Base-by-base conservation (phyloP, 2,888 invertebrate genomes). In the Rugalucina vietnamica region DNA sequence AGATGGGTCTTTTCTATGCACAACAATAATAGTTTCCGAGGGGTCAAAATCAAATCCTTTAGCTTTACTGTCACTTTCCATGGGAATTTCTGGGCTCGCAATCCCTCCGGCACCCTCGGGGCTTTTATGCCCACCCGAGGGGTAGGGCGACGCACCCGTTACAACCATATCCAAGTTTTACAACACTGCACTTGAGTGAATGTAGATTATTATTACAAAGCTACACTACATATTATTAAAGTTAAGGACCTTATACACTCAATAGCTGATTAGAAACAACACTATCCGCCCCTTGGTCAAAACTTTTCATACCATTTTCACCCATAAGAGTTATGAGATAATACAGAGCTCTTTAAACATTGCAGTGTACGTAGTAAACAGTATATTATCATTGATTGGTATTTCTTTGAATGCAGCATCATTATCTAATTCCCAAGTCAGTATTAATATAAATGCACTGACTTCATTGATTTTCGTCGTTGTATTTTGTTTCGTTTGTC, bases 11-110 rank as follows among this genome's bases (percentile, higher is more conserved):
- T 84, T 86, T 57, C 82, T 73, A 27, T 82, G 77, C 43, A 88
- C 88, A 5, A 88, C 88, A 34, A 88, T 88, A 79, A 88, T 84
- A 36, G 88, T 88, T 36, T 88, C 86, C n/a, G 84, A 76, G 14
- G 86, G 86, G 39, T 88, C 88, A 24, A 88, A 82, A 32, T 84
- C 73, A 70, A 86, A 78, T n/a, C 81, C 65, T 5, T 86, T 82
- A 37, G 73, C 60, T 74, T 83, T 79, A 27, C 81, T 78, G 72
- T 82, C 82, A 54, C 81, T 82, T 32, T 84, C 82, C 49, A 60
- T 73, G 0, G 88, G 88, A 27, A 88, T 80, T 24, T 82, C 86
- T 4, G 88, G 88, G 70, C 88, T 88, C 34, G 74, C n/a, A 21
- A 69, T 79, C 60, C 84, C 88, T 4, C 81, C 70, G 39, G 75